Percentiles rank a stretch among this genome's conserved stretches.
Evolutionary conservation across 2,113 vertebrate genomes (phyloP).

Genomic region (Urocynchramus pylzowi): DNA sequence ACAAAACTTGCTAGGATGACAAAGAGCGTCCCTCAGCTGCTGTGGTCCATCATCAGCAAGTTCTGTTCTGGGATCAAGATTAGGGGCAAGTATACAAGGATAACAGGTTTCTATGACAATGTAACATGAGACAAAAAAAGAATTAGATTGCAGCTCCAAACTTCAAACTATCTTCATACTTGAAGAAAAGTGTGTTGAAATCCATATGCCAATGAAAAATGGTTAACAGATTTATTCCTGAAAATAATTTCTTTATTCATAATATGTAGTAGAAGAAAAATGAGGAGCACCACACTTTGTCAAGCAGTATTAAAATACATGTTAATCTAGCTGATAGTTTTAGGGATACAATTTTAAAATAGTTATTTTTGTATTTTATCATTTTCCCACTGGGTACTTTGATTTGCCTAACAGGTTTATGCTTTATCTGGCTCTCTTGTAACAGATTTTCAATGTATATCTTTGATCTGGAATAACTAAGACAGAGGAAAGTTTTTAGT

Average conservation of each 20-base stretch:
- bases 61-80: not conserved
- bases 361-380: not conserved
- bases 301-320: not conserved
- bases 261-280: not conserved
- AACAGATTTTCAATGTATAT: not conserved
- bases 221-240: not conserved
- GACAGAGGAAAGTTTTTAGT: not conserved
- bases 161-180: not conserved
- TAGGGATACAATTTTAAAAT: not conserved
- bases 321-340: not conserved
- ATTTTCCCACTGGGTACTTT: not conserved
- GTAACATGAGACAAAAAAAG: not conserved
- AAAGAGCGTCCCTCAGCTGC: not conserved
- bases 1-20: not conserved
- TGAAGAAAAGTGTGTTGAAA: not conserved
- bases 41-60: not conserved
- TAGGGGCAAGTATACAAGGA: not conserved
- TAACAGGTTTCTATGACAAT: not conserved
- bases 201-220: not conserved
- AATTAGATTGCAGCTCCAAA: not conserved
- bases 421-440: not conserved
- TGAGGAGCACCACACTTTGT: not conserved
- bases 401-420: constrained; percentile 11
- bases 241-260: not conserved
- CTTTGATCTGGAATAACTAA: constrained; percentile 21